These are phyloP conservation scores for Chrysotoxum bicinctum DNA, from an alignment of 2,888 invertebrate species.

Conservation along the genomic window DNA sequence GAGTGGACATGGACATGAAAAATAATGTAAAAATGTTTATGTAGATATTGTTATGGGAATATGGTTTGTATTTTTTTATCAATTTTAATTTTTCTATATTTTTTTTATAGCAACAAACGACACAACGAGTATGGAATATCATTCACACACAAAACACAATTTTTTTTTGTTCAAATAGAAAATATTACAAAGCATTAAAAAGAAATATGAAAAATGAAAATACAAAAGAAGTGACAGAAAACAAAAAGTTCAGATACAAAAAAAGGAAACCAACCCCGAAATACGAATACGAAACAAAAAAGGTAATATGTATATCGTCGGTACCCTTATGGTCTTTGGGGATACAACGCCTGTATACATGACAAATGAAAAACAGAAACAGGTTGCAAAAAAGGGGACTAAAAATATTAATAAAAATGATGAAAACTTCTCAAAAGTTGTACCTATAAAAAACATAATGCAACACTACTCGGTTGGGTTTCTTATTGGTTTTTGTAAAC, in stretches of 20 bases:
- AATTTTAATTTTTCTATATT: constrained; percentile 49
- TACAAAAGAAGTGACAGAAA: constrained; percentile 32
- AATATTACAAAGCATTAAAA: constrained; percentile 67
- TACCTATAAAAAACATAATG: background rate
- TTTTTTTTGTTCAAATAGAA: constrained; percentile 1
- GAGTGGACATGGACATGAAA: constrained; percentile 72
- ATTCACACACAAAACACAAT: constrained; percentile 66
- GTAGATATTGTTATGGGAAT: constrained; percentile 73
- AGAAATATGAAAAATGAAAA: constrained; percentile 40
- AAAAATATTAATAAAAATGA: constrained; percentile 46
- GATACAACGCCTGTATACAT: constrained; percentile 24
- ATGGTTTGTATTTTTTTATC: constrained; percentile 50
- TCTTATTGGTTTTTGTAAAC: background rate
- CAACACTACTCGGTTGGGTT: constrained; percentile 21
- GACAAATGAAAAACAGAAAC: constrained; percentile 53
- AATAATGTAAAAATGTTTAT: constrained; percentile 73
- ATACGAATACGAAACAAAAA: constrained; percentile 7
- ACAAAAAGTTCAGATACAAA: constrained; percentile 8
- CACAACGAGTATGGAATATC: constrained; percentile 69
- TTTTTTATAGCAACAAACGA: constrained; percentile 59
- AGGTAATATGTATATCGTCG: background rate
- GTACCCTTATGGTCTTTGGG: constrained; percentile 47
- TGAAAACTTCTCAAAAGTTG: constrained; percentile 19
- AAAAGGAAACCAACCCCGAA: constrained; percentile 25
- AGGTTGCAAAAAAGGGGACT: constrained; percentile 35